Evolutionary conservation across 2,797 vertebrate species (phyloP).

Genomic region (Periparus ater): DNA sequence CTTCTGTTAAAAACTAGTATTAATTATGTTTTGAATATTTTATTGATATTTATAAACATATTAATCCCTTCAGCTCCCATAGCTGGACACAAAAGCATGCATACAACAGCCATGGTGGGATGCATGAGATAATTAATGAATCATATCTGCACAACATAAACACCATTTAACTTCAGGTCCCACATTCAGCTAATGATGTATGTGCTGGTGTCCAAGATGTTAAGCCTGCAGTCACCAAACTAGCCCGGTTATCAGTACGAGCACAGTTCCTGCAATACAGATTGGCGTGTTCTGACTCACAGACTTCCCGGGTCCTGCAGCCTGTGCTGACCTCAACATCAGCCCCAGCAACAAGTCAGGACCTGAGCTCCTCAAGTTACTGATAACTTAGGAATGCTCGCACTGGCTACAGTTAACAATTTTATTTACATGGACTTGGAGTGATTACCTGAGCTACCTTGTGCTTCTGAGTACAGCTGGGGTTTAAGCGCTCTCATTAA

Average conservation of each 20-base stretch:
- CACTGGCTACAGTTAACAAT: background rate
- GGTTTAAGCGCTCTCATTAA: background rate
- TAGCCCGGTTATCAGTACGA: background rate
- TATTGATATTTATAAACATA: background rate
- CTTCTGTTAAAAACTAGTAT: background rate
- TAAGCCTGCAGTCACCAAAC: background rate
- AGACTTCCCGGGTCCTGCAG: background rate
- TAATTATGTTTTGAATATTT: slow-evolving; percentile 4
- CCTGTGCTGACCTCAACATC: background rate
- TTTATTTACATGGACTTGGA: background rate
- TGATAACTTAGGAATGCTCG: background rate
- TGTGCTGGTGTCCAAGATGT: background rate
- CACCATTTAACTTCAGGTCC: background rate
- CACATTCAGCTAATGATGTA: background rate
- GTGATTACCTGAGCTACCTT: background rate
- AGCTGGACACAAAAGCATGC: background rate
- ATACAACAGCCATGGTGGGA: background rate
- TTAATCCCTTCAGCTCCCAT: background rate
- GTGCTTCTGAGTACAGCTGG: background rate
- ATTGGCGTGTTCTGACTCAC: background rate
- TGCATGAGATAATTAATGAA: background rate
- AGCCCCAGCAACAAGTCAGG: background rate
- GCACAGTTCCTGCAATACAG: background rate
- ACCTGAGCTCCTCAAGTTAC: background rate
- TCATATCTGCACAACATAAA: accelerated